Evolutionary conservation across 2,888 invertebrate species (phyloP), one percentile per base, ranked within the genome.

Genomic region (Mesorhabditis sp.): DNA sequence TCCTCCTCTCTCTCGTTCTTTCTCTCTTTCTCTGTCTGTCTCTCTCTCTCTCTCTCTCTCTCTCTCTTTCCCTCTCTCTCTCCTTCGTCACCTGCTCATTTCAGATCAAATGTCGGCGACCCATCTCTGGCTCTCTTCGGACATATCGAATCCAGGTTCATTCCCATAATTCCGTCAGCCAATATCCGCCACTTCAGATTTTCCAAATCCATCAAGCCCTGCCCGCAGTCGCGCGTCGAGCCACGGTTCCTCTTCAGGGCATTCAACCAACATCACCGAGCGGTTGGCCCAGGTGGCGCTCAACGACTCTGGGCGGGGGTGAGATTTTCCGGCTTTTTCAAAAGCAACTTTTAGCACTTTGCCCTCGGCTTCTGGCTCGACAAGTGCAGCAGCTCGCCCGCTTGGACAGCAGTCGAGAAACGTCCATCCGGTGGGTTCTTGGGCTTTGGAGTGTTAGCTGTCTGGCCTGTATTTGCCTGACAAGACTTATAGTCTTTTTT

Each of bases 181-280:
- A 45, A 68, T 66, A 67, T 70, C 45, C 67, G 43, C 62, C 65
- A 72, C 69, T 63, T 69, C 66, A 69, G 71, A 71, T 71, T 68
- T 71, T 66, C 69, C 69, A 69, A 69, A 71, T 65, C 66, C 65
- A 65, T 63, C 62, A n/a, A 41, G 62, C 65, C 43, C n/a, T 41
- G 43, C 7, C 65, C 43, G 3, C 6, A 62, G 28, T n/a, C 43
- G 13, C 61, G 5, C 13, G 67, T n/a, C 41, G 62, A 42, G 50
- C 50, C 66, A 66, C 41, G 66, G 50, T 66, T 62, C 28, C 43
- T 67, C 61, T 15, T 43, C 58, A 10, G 10, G n/a, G 43, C 28
- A 62, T 62, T 43, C 58, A 68, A 66, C 43, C 50, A 43, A 6
- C 28, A 5, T 44, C 50, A 44, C 5, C 62, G 45, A 45, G 63